A percentile compares a stretch with the other conserved stretches of the same genome.
phyloP scores from a whole-genome alignment of 2,113 vertebrate species.

The Glaucomys volans region DNA sequence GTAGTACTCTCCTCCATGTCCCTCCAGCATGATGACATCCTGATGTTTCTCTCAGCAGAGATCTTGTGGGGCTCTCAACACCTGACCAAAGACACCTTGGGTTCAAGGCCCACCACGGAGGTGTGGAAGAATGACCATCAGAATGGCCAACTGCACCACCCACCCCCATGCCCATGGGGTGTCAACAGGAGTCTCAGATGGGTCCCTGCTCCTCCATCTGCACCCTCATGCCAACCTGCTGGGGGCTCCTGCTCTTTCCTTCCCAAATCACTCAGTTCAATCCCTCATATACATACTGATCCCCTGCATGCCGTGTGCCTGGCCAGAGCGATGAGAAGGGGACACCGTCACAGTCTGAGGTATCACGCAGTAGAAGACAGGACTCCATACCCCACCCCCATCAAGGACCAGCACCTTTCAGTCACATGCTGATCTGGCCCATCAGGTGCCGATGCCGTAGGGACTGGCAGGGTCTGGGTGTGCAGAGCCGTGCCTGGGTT shows the following conservation, averaged over 20 bases:
- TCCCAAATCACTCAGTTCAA: background rate
- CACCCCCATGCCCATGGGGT: no score
- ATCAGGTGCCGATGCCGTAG: background rate
- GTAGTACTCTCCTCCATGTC: background rate
- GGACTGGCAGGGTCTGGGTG: background rate
- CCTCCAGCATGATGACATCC: background rate
- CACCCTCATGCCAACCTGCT: background rate
- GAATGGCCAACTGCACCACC: background rate
- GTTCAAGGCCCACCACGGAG: background rate
- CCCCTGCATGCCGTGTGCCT: background rate
- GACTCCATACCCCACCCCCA: no score
- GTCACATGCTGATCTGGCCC: background rate
- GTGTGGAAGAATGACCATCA: background rate
- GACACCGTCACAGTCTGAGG: background rate
- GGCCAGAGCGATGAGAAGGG: background rate
- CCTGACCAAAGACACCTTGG: background rate
- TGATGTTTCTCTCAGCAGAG: background rate
- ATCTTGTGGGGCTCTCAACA: background rate
- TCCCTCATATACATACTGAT: background rate
- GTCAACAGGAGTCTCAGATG: rapidly evolving
- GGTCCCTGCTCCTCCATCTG: background rate
- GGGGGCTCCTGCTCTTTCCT: background rate
- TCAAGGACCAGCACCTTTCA: rapidly evolving
- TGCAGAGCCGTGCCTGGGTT: background rate
- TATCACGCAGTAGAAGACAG: background rate